These are phyloP conservation scores for Philaethria dido DNA, from an alignment of 2,888 invertebrate genomes.

Conservation along the genomic window DNA sequence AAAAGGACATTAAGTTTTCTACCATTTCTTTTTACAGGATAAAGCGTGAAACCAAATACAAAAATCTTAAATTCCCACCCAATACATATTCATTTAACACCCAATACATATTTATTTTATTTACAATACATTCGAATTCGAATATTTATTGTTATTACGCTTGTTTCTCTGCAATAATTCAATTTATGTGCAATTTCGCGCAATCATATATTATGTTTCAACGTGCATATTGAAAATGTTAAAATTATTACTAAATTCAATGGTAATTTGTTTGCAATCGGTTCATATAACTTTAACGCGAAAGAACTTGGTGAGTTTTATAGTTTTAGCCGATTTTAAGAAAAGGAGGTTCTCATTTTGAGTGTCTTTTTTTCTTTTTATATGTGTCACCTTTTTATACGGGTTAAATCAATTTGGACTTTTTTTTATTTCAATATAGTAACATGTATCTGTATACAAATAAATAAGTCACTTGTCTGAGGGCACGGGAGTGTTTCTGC, in stretches of 20 bases:
- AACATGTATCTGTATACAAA: no score
- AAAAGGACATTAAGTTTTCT: no score
- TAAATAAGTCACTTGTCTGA: no score
- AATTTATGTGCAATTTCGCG: conserved; percentile 24
- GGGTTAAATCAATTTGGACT: no score
- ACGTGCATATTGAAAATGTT: conserved; percentile 17
- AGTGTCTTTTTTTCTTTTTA: no score
- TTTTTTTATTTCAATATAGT: no score
- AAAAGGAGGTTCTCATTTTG: no score
- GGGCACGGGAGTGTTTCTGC: no score
- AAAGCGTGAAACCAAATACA: no score
- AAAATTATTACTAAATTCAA: conserved; percentile 7
- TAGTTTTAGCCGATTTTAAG: no score
- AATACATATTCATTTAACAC: neutral
- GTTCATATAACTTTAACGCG: neutral
- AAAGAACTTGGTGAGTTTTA: neutral
- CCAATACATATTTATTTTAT: conserved; percentile 1
- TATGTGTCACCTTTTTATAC: no score
- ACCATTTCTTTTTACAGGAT: no score
- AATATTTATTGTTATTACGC: conserved; percentile 26
- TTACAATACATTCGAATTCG: conserved; percentile 8
- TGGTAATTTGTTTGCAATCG: conserved; percentile 3
- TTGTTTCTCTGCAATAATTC: conserved; percentile 17
- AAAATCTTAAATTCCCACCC: neutral
- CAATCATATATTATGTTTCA: conserved; percentile 15